Evolutionary conservation across 2,888 invertebrate genomes (phyloP), one percentile per base, ranked within the genome.

Genomic region (Apoda limacodes): DNA sequence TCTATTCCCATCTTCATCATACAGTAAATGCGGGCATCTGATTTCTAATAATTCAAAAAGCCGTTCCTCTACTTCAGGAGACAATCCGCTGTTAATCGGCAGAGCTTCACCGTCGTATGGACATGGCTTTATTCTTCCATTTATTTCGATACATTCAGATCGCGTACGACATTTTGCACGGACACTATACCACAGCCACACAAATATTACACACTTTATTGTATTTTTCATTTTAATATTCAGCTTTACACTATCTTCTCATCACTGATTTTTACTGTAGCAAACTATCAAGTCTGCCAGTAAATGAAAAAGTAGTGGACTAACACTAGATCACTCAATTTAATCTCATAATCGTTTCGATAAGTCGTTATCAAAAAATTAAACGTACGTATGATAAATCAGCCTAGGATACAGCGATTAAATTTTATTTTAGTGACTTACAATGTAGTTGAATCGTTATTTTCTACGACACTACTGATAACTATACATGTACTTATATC

Each of bases 21-120:
- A 78, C 61, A 46, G 44, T 0, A 88, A 59, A 24, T 72, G 65
- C 0, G 92, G 89, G 52, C 93, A 93, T 44, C 85, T 76, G 1
- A 55, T 49, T 27, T 65, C 61, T 4, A 92, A 60, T 2, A 81
- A 49, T 2, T 46, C 32, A 2, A 60, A 23, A 2, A 60, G 55
- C 19, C 63, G 53, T 21, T 72, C 52, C 0, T 81, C 81, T 1
- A 59, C 55, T 3, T 53, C 44, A 28, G 61, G 42, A 34, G 39
- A 50, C 25, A 37, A 82, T 52, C 9, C 82, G 27, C 47, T 22
- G 1, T 61, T 42, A 13, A 76, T 17, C 1, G 46, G 51, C 9
- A 39, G 30, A 2, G 76, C 54, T 4, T 54, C 55, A 2, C 42
- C 46, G 9, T 60, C 30, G 14, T 54, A 58, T 1, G 47, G 39